A percentile compares a stretch with the other conserved stretches of the same genome.
Conservation (phyloP, 2,113 vertebrate genomes). For the Corythornis vintsioides region DNA sequence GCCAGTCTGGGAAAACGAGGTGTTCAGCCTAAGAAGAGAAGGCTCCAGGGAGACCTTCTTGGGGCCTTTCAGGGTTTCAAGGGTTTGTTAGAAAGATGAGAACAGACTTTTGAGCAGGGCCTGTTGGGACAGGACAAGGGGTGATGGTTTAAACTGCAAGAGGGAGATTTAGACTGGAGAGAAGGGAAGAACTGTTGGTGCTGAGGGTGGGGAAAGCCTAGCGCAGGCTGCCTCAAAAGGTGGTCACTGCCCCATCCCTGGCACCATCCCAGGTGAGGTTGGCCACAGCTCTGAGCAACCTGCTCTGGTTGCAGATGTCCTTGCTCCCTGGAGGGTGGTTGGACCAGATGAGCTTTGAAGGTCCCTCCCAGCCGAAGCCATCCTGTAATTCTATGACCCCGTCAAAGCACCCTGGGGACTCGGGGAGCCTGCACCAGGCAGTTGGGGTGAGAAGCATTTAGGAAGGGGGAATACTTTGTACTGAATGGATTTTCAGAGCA, state of each 20-base stretch:
- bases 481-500: accelerated
- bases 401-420: background rate
- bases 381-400: background rate
- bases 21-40: background rate
- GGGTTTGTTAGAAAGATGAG: background rate
- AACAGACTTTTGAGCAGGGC: background rate
- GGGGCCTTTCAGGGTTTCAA: background rate
- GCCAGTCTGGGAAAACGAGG: background rate
- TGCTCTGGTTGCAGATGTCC: background rate
- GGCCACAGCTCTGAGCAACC: background rate
- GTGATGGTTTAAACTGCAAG: background rate
- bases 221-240: background rate
- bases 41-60: background rate
- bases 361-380: background rate
- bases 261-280: background rate
- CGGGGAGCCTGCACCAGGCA: background rate
- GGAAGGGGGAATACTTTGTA: background rate
- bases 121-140: background rate
- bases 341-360: background rate
- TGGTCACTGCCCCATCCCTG: background rate
- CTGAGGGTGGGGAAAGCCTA: background rate
- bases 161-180: background rate
- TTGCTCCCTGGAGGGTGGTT: background rate
- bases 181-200: background rate
- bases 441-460: accelerated